phyloP scores from a whole-genome alignment of 2,888 invertebrate species.

The Cataglyphis altisquamis region DNA sequence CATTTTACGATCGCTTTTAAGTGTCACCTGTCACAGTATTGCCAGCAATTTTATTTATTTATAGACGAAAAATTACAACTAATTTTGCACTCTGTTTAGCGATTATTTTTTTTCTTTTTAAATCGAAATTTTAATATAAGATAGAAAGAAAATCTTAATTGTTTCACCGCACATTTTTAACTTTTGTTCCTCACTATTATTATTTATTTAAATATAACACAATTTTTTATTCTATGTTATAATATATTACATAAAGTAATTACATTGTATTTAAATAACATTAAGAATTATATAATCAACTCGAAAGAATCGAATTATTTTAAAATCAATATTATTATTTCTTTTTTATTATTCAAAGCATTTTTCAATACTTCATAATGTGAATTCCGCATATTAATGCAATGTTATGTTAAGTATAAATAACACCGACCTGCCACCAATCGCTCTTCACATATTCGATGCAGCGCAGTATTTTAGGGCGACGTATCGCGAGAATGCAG shows the following conservation, averaged over 20 bases:
- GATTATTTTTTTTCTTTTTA: neutral
- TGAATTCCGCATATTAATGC: neutral
- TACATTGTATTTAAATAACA: neutral
- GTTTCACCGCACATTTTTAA: neutral
- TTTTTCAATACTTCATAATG: neutral
- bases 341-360: neutral
- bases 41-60: slow-evolving; percentile 24
- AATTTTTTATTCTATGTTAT: neutral
- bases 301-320: neutral
- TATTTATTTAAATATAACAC: slow-evolving; percentile 14
- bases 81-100: neutral
- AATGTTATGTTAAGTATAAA: neutral
- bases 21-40: slow-evolving; percentile 61
- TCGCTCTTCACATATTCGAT: slow-evolving; percentile 71
- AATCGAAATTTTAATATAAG: neutral
- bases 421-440: slow-evolving; percentile 69
- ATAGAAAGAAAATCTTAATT: neutral
- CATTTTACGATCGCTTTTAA: slow-evolving; percentile 57
- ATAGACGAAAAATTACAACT: neutral
- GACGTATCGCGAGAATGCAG: slow-evolving; percentile 63
- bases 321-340: neutral
- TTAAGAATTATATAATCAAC: neutral
- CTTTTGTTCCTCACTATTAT: neutral
- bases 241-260: neutral
- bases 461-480: slow-evolving; percentile 68